phyloP scores from a whole-genome alignment of 2,888 invertebrate species.

The Acholoe squamosa region DNA sequence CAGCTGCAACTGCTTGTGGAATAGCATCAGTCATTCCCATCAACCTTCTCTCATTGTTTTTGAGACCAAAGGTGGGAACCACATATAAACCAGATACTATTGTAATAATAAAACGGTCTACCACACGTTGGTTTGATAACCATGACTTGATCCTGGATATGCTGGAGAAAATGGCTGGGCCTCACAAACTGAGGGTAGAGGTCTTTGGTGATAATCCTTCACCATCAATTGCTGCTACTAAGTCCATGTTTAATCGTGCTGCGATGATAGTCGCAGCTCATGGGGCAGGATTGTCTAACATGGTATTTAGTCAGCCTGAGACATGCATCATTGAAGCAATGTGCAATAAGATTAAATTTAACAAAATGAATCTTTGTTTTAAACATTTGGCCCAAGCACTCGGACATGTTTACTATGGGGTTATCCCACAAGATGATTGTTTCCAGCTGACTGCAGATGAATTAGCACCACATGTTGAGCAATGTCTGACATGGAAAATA shows the following conservation, averaged over 20 bases:
- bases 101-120: constrained; percentile 64
- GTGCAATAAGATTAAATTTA: constrained; percentile 13
- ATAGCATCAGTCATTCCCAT: not conserved
- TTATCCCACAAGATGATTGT: constrained; percentile 10
- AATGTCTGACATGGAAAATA: not conserved
- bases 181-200: not conserved
- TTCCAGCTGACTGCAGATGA: not conserved
- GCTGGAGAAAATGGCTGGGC: not conserved
- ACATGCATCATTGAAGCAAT: constrained; percentile 63
- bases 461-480: not conserved
- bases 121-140: constrained; percentile 55
- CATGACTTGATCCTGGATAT: constrained; percentile 54
- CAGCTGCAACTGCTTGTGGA: constrained; percentile 19
- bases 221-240: constrained; percentile 58
- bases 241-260: constrained; percentile 57
- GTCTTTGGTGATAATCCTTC: not conserved
- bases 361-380: constrained; percentile 56
- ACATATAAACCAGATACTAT: not conserved
- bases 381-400: constrained; percentile 40
- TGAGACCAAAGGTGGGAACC: not conserved
- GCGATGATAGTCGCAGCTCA: constrained; percentile 62
- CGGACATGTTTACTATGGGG: constrained; percentile 62
- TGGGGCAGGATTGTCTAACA: constrained; percentile 64
- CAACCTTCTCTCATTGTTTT: not conserved
- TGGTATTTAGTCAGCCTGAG: constrained; percentile 58